Conservation (phyloP, 2,888 invertebrate species). For the Lottia scabra region DNA sequence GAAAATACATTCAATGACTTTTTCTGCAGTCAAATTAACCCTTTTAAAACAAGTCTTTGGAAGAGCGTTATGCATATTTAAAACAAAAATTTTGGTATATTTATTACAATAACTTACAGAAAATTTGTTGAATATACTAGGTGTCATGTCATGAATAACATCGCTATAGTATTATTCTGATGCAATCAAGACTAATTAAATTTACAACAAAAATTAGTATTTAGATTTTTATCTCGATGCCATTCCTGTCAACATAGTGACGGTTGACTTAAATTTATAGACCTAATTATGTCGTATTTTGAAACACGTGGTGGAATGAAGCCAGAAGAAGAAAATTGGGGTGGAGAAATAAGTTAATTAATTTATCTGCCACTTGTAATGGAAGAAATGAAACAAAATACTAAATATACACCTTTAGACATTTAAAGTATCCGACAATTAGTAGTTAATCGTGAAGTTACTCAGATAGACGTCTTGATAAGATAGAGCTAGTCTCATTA, state of each 20-base stretch:
- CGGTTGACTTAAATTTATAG: constrained; percentile 2
- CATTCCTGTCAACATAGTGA: background rate
- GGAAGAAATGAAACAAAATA: background rate
- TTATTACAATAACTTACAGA: no score
- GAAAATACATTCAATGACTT: no score
- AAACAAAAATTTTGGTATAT: no score
- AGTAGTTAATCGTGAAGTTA: constrained; percentile 2
- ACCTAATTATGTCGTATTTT: background rate
- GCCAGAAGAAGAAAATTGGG: no score
- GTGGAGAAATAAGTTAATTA: background rate
- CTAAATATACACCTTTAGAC: background rate
- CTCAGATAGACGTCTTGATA: background rate
- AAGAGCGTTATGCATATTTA: no score
- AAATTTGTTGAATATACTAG: no score
- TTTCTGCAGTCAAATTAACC: no score
- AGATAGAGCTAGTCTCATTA: background rate
- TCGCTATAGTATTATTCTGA: no score
- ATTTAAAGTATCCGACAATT: background rate
- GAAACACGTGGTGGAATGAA: background rate
- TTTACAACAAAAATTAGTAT: no score
- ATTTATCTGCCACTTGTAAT: constrained; percentile 7
- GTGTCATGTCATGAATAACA: no score
- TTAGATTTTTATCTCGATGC: background rate
- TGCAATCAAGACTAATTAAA: no score
- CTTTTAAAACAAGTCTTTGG: no score